Base-by-base conservation (phyloP, 2,888 invertebrate genomes). In the Plagiodera versicolora region DNA sequence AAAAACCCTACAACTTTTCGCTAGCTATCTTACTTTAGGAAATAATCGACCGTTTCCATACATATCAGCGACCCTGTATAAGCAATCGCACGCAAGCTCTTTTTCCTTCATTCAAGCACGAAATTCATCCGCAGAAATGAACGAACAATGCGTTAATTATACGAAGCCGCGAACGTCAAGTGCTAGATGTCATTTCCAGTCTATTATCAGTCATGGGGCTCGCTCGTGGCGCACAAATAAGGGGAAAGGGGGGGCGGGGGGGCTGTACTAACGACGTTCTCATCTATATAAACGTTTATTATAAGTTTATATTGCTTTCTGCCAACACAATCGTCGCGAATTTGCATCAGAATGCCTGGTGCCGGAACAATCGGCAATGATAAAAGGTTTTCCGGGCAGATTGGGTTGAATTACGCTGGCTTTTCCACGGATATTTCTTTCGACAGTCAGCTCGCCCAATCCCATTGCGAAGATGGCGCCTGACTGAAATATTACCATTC, bases 281-380 rank as follows among this genome's bases (percentile, higher is more conserved):
- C 32, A 6, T 32, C 11, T 39, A 24, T 14, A 8, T n/a, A 8
- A 4, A 14, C 39, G 39, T 52, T 52, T 35, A 52, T 14, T 52
- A 24, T 28, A 53, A 44, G 44, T 19, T 14, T 44, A 48, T 57
- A 60, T 55, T 60, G 63, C 64, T 54, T 61, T 61, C 56, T 56
- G 55, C 63, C 61, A 65, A 64, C 63, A 65, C 66, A 67, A 69
- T 67, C 60, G 60, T 57, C 19, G 18, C 60, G 61, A 67, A 71
- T 71, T 71, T 71, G 71, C 71, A 71, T 71, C 67, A 67, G 62
- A 70, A 70, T 71, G 67, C 52, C 64, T 66, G 67, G 60, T 54
- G 58, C 53, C 45, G 49, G 47, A 58, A 64, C 69, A 68, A 70
- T 68, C 63, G 14, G 14, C 60, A 63, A 65, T 61, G 39, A 44